Evolutionary conservation across 2,888 invertebrate genomes (phyloP).

Genomic region (Aleiodes alternator): DNA sequence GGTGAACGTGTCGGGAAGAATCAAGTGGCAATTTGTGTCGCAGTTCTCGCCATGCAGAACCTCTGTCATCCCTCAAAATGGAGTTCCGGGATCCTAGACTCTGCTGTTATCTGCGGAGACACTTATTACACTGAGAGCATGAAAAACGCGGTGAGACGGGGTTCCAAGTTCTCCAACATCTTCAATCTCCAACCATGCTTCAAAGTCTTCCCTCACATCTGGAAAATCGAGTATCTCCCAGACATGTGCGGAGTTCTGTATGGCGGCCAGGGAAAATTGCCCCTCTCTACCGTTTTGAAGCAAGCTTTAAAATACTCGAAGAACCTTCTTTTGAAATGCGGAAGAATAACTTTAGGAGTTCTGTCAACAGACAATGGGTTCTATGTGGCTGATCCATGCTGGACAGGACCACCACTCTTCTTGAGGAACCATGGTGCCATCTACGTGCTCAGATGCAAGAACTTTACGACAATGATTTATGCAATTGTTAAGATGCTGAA

Average conservation of each 20-base stretch:
- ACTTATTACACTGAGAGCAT: constrained; percentile 67
- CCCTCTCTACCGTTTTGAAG: constrained; percentile 58
- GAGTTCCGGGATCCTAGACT: constrained; percentile 69
- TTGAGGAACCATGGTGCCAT: constrained; percentile 64
- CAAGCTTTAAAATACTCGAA: constrained; percentile 57
- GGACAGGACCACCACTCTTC: constrained; percentile 70
- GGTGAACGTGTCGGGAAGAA: constrained; percentile 66
- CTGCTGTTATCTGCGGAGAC: constrained; percentile 69
- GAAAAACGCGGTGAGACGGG: constrained; percentile 53
- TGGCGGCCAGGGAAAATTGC: constrained; percentile 55
- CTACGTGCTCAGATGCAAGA: constrained; percentile 68
- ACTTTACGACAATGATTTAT: constrained; percentile 65
- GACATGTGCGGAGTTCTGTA: constrained; percentile 66
- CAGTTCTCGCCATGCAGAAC: constrained; percentile 64
- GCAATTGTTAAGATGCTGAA: constrained; percentile 68
- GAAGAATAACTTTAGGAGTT: constrained; percentile 61
- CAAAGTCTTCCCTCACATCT: constrained; percentile 66
- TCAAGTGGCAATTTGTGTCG: constrained; percentile 67
- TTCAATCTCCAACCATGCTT: constrained; percentile 64
- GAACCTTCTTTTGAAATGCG: constrained; percentile 67
- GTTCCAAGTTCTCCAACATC: constrained; percentile 58
- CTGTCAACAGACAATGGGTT: constrained; percentile 62
- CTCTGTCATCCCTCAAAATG: constrained; percentile 69
- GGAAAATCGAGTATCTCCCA: constrained; percentile 64
- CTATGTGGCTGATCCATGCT: constrained; percentile 68